Evolutionary conservation across 2,797 vertebrate genomes (phyloP).

Genomic region (Notolabrus celidotus): DNA sequence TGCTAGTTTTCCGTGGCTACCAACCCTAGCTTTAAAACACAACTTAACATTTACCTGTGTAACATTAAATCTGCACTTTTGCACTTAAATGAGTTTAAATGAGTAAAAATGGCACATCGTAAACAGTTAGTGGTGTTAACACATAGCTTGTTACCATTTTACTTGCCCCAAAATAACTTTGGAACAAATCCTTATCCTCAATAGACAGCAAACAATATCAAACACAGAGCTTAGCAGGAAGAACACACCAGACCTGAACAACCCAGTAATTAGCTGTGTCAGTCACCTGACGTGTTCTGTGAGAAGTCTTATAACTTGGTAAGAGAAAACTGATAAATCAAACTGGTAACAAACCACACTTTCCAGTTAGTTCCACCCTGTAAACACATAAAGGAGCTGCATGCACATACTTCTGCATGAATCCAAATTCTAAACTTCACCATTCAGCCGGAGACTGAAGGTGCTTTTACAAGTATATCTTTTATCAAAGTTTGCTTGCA

Average conservation of each 20-base stretch:
- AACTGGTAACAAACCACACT: neutral
- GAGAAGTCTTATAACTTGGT: neutral
- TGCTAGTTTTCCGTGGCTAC: too few relatives aligned
- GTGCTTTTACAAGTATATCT: too few relatives aligned
- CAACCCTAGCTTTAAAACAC: too few relatives aligned
- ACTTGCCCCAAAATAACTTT: neutral
- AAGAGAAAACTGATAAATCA: neutral
- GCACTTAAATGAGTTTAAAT: neutral
- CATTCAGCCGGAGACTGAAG: slow-evolving; percentile 14
- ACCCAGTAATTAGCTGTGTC: neutral
- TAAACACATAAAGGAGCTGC: neutral
- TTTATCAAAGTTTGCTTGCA: neutral
- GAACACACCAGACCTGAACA: neutral
- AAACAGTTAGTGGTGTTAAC: neutral
- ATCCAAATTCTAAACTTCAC: neutral
- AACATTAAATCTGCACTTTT: slow-evolving; percentile 5
- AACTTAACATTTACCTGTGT: neutral
- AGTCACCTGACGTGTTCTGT: neutral
- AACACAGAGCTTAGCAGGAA: slow-evolving; percentile 10
- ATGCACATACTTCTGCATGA: too few relatives aligned
- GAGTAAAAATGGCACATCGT: too few relatives aligned
- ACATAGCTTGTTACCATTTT: slow-evolving; percentile 25
- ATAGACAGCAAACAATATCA: slow-evolving; percentile 26
- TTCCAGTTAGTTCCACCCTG: slow-evolving; percentile 13
- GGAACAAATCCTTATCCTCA: slow-evolving; percentile 8